A percentile compares a stretch with the other conserved stretches of the same genome.
Evolutionary conservation across 2,888 invertebrate species (phyloP).

Genomic region (Baronia brevicornis): DNA sequence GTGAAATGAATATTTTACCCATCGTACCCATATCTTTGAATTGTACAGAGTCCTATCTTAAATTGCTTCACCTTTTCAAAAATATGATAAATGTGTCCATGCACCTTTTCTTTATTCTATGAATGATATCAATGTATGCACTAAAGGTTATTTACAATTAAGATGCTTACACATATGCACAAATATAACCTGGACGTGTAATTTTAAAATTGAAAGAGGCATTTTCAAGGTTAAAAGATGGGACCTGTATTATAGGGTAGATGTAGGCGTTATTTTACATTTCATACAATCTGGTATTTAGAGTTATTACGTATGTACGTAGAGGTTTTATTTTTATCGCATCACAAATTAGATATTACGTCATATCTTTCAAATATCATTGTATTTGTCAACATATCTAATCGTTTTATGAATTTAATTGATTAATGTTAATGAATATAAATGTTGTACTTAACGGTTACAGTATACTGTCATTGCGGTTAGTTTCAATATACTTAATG

Average conservation of each 20-base stretch:
- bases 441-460: constrained; percentile 71
- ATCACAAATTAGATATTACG: constrained; percentile 30
- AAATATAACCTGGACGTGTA: constrained; percentile 2
- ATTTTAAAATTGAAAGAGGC: too few relatives aligned
- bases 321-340: constrained; percentile 14
- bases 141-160: too few relatives aligned
- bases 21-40: too few relatives aligned
- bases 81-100: too few relatives aligned
- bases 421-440: constrained; percentile 64
- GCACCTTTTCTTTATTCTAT: too few relatives aligned
- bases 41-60: constrained; percentile 11
- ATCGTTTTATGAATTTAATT: constrained; percentile 68
- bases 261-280: constrained; percentile 4
- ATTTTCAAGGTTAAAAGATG: constrained; percentile 11
- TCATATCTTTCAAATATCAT: constrained; percentile 67
- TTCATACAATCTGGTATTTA: constrained; percentile 13
- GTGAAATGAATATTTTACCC: constrained; percentile 2
- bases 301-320: constrained; percentile 14
- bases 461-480: constrained; percentile 65
- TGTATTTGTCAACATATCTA: constrained; percentile 70
- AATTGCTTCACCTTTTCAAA: too few relatives aligned
- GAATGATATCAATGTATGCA: too few relatives aligned
- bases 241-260: constrained; percentile 12
- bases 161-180: constrained; percentile 2
- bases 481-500: constrained; percentile 63